These are phyloP conservation scores for Silurus meridionalis DNA, from an alignment of 2,113 vertebrate species.

Conservation along the genomic window DNA sequence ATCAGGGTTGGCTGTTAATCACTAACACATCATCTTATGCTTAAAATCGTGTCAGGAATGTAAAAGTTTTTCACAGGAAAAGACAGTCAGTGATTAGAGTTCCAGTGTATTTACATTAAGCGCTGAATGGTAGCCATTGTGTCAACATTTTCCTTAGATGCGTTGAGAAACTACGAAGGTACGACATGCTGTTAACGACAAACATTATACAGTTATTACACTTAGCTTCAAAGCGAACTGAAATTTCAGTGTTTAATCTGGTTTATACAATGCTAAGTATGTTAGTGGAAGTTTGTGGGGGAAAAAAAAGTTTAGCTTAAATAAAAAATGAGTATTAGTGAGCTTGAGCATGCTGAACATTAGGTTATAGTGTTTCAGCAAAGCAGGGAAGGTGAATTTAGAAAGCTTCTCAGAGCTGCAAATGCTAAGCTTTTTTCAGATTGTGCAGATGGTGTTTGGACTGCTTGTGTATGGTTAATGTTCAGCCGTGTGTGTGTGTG, in stretches of 20 bases:
- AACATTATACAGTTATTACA: background rate
- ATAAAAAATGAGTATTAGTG: background rate
- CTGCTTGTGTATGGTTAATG: conserved; percentile 20
- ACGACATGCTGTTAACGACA: background rate
- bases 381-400: background rate
- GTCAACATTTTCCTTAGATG: background rate
- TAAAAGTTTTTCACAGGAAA: background rate
- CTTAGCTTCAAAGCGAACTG: background rate
- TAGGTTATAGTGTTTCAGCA: background rate
- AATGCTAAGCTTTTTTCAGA: background rate
- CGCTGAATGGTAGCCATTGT: background rate
- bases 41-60: background rate
- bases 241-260: background rate
- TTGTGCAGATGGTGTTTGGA: background rate
- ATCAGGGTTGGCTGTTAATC: background rate
- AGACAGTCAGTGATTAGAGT: background rate
- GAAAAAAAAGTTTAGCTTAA: background rate
- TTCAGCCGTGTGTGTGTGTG: background rate
- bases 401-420: background rate
- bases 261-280: background rate
- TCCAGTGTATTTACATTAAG: background rate
- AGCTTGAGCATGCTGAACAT: background rate
- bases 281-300: background rate
- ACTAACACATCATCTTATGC: too few relatives aligned
- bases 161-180: background rate